Conservation (phyloP, 2,113 vertebrate species). For the Oncorhynchus nerka region DNA sequence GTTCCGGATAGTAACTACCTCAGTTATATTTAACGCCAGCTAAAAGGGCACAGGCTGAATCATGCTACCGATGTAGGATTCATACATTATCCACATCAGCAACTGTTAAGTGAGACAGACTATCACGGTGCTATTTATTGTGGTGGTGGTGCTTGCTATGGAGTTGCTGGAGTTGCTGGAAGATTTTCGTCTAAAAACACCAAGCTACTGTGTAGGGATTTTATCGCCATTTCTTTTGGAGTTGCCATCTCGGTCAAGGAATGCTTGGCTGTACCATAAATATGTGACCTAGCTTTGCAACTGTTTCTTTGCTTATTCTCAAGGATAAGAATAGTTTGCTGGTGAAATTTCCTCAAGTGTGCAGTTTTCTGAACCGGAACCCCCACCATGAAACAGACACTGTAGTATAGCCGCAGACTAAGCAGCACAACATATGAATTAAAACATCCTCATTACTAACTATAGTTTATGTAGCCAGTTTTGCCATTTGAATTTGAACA, state of each 20-base stretch:
- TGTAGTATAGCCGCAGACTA: neutral
- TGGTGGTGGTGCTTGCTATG: neutral
- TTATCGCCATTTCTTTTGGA: neutral
- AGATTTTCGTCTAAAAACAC: neutral
- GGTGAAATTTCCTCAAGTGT: neutral
- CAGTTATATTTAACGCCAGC: constrained; percentile 12
- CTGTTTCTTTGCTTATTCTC: neutral
- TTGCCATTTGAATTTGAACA: neutral
- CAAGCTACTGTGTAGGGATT: neutral
- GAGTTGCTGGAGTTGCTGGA: neutral
- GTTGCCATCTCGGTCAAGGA: neutral
- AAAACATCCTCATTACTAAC: neutral
- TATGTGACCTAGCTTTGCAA: neutral
- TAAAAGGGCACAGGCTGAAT: neutral
- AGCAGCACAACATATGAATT: neutral
- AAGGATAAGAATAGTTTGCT: neutral
- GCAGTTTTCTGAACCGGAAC: neutral
- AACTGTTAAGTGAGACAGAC: neutral
- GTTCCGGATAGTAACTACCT: constrained; percentile 11
- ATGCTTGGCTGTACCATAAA: too few relatives aligned
- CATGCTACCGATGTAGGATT: neutral
- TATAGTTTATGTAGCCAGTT: neutral
- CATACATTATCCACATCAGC: neutral
- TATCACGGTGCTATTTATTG: neutral
- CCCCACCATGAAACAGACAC: neutral